phyloP scores from a whole-genome alignment of 2,888 invertebrate species.

The Rotaria magnacalcarata region DNA sequence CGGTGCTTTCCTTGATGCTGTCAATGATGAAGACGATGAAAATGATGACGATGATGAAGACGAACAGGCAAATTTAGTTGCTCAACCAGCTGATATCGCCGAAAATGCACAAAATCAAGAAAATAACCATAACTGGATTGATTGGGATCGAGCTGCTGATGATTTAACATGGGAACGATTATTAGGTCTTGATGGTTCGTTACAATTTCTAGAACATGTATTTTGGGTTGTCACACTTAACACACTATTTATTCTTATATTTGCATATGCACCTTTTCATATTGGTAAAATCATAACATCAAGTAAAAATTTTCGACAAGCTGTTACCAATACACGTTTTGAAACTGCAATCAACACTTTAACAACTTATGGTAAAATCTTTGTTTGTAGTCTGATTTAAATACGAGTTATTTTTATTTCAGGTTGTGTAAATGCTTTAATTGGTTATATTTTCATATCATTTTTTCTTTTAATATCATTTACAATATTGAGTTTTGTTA shows the following conservation, averaged over 20 bases:
- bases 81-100: constrained; percentile 38
- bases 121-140: constrained; percentile 94
- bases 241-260: constrained; percentile 88
- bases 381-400: neutral
- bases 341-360: neutral
- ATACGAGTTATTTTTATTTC: constrained; percentile 75
- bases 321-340: neutral
- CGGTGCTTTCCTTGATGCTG: constrained; percentile 47
- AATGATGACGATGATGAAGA: constrained; percentile 56
- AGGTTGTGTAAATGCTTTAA: constrained; percentile 81
- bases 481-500: constrained; percentile 49
- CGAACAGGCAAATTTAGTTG: constrained; percentile 46
- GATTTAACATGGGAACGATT: constrained; percentile 85
- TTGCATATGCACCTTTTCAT: constrained; percentile 62
- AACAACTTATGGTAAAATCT: neutral
- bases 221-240: constrained; percentile 95
- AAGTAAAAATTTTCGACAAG: neutral
- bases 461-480: constrained; percentile 78
- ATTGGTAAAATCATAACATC: neutral
- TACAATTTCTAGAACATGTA: constrained; percentile 93
- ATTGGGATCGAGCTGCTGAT: constrained; percentile 94
- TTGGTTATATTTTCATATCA: constrained; percentile 83
- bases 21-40: constrained; percentile 48
- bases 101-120: constrained; percentile 46
- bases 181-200: constrained; percentile 87